Percentiles rank a stretch among this genome's conserved stretches.
Conservation (phyloP, 2,888 invertebrate species). For the Sialis lutaria region DNA sequence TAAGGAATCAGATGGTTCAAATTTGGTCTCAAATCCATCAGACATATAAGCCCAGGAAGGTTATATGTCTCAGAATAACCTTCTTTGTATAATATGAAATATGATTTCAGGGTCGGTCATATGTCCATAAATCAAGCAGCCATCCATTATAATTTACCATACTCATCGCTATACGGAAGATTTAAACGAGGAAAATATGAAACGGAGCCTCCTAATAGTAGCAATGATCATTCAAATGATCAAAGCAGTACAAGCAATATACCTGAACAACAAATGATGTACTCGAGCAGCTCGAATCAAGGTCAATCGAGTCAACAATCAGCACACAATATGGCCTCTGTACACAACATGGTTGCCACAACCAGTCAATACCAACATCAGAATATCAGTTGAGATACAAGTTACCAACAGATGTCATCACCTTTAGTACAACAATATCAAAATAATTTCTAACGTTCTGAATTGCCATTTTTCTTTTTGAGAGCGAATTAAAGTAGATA, state of each 20-base stretch:
- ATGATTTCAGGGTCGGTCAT: constrained; percentile 53
- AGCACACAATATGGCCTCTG: not conserved
- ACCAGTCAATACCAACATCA: constrained; percentile 22
- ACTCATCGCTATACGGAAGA: constrained; percentile 75
- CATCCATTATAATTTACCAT: constrained; percentile 79
- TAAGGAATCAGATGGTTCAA: no score
- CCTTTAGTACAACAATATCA: not conserved
- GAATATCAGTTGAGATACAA: constrained; percentile 22
- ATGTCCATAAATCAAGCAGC: constrained; percentile 91
- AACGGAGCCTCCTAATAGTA: constrained; percentile 19
- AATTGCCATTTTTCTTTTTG: no score
- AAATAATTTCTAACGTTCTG: not conserved
- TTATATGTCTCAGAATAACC: not conserved
- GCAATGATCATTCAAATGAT: constrained; percentile 1
- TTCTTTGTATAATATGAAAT: not conserved
- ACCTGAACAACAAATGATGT: not conserved
- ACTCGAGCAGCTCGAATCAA: not conserved
- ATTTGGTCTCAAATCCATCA: no score
- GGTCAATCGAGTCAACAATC: not conserved
- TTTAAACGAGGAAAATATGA: constrained; percentile 79
- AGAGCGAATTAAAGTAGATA: no score
- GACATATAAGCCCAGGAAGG: no score
- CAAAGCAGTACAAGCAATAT: not conserved
- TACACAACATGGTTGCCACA: not conserved
- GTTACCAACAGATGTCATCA: not conserved